phyloP scores from a whole-genome alignment of 30 jellyfish, hydroid and myxozoan species.

The Turritopsis rubra region DNA sequence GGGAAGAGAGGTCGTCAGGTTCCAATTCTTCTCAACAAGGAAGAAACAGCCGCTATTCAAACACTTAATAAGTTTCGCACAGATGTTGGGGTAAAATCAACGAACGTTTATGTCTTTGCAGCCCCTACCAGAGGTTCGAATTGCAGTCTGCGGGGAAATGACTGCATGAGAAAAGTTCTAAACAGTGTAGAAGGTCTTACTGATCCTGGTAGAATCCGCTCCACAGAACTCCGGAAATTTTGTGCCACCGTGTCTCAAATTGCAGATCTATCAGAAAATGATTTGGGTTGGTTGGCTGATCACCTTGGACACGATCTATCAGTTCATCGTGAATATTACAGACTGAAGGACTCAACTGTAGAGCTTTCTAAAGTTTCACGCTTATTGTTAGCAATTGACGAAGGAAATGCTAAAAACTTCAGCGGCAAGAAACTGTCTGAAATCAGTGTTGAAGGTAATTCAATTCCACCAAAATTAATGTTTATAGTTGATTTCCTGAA shows the following conservation, averaged over 20 bases:
- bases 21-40: slow-evolving; percentile 23
- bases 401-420: slow-evolving; percentile 31
- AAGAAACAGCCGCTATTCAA: slow-evolving; percentile 7
- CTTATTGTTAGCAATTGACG: slow-evolving; percentile 50
- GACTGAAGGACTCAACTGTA: slow-evolving; percentile 42
- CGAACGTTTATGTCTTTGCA: slow-evolving; percentile 37
- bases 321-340: slow-evolving; percentile 54
- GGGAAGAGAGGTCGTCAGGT: slow-evolving; percentile 35
- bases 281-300: slow-evolving; percentile 45
- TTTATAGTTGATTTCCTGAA: not conserved
- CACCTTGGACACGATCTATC: slow-evolving; percentile 57
- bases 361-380: slow-evolving; percentile 54
- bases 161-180: slow-evolving; percentile 35
- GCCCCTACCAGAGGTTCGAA: slow-evolving; percentile 44
- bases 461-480: not conserved
- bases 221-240: slow-evolving; percentile 35
- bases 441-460: slow-evolving; percentile 27
- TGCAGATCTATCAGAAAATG: slow-evolving; percentile 36
- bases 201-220: slow-evolving; percentile 31
- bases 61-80: slow-evolving; percentile 13
- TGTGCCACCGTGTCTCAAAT: slow-evolving; percentile 53
- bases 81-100: slow-evolving; percentile 28
- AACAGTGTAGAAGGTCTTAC: slow-evolving; percentile 12
- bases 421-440: slow-evolving; percentile 36
- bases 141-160: slow-evolving; percentile 40